A percentile compares a stretch with the other conserved stretches of the same genome.
Conservation (phyloP, 2,113 vertebrate genomes). For the Oophaga pumilio region DNA sequence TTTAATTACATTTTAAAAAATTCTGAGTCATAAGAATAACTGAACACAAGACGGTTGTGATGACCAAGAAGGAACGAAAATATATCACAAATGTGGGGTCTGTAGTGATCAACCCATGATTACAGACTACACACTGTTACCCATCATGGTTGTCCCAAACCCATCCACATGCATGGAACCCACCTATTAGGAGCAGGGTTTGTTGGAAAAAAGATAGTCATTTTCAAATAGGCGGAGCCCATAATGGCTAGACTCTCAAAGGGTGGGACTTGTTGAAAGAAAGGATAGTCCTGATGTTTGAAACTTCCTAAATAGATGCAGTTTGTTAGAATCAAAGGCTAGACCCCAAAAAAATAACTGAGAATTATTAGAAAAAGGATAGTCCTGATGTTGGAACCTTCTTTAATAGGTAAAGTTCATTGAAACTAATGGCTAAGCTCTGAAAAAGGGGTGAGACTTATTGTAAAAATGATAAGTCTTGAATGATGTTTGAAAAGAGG, state of each 20-base stretch:
- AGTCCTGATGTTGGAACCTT: neutral
- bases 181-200: neutral
- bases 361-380: too few relatives aligned
- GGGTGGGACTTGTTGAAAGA: neutral
- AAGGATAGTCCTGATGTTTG: neutral
- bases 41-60: neutral
- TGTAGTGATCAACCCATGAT: neutral
- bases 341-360: too few relatives aligned
- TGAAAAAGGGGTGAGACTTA: neutral
- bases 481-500: neutral
- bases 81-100: neutral
- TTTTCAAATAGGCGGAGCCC: neutral
- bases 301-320: too few relatives aligned
- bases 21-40: neutral
- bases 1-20: neutral
- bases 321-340: too few relatives aligned
- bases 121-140: neutral
- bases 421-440: neutral
- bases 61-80: neutral
- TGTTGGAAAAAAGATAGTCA: too few relatives aligned
- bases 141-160: neutral
- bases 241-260: neutral
- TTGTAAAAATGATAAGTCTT: neutral
- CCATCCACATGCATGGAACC: neutral
- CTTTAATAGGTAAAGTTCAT: too few relatives aligned